Base-by-base conservation (phyloP, 2,113 vertebrate genomes). In the Cavia aperea region DNA sequence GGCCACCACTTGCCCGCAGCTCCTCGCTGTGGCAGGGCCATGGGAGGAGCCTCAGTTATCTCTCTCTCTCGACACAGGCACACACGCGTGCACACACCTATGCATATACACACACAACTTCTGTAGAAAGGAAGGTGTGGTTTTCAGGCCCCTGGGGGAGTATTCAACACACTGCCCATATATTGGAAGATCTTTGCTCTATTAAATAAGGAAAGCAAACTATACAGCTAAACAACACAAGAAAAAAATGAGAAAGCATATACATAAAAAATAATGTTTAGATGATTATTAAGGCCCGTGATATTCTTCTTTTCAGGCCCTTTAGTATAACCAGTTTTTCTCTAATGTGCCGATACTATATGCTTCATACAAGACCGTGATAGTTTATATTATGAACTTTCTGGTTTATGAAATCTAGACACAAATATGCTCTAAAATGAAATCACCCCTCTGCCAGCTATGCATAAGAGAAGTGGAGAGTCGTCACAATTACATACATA, bases 271-370 rank as follows among this genome's bases (percentile, higher is more conserved):
- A 81, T 77, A 58, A 49, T 36, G 10, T 92, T 78, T 79, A 31
- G 43, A 36, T 86, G 24, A 84, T 63, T 19, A 19, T 58, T 58
- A 58, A 58, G 56, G 56, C 16, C 18, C 19, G 18, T 58, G 56
- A 58, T 75, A 39, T 81, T 88, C 85, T 88, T 94, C 78, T 15
- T 89, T 87, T 87, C 26, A n/a, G 89, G 84, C 11, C 43, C 82
- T 82, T 31, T 77, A 24, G 31, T 51, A 19, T 36, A 58, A 77
- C 54, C 31, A 86, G 26, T 72, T 78, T 94, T 68, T 88, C 49
- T 92, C 16, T 87, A 73, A 65, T 6, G 21, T 81, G 14, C 18
- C 63, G 39, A 75, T 46, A 70, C 14, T 18, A 65, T 24, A 26
- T 29, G 51, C 68, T 84, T 83, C 79, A 70, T 46, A 23, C 14